phyloP scores from a whole-genome alignment of 2,113 vertebrate species.

The Isurus oxyrinchus region DNA sequence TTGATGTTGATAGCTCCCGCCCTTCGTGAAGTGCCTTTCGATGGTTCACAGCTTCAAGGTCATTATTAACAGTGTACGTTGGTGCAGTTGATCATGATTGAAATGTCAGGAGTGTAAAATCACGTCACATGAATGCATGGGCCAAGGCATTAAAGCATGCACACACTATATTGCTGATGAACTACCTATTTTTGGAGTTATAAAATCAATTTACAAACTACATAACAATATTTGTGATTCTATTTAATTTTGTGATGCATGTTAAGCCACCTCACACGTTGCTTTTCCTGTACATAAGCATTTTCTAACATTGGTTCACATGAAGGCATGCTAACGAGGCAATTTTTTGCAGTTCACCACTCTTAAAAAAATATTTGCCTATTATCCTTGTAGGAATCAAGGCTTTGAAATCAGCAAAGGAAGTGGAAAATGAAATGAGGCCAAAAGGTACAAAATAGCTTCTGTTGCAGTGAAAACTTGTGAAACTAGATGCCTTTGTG shows the following conservation, averaged over 20 bases:
- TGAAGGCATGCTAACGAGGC: constrained; percentile 1
- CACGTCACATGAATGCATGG: not conserved
- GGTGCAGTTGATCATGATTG: not conserved
- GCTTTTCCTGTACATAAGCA: not conserved
- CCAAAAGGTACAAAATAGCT: constrained; percentile 27
- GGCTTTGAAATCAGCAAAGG: constrained; percentile 32
- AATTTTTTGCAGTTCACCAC: constrained; percentile 6
- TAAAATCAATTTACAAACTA: not conserved
- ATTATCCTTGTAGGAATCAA: constrained; percentile 31
- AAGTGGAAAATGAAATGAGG: constrained; percentile 25
- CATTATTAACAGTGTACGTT: not conserved
- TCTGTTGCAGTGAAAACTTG: constrained; percentile 2
- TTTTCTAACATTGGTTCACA: not conserved
- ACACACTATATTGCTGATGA: not conserved
- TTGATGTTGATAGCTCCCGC: not conserved
- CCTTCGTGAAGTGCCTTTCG: not conserved
- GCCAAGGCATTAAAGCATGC: not conserved
- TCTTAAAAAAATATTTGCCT: constrained; percentile 25
- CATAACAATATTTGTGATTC: not conserved
- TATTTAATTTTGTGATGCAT: not conserved
- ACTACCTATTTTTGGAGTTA: not conserved
- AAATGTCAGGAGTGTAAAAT: not conserved
- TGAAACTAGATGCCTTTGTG: constrained; percentile 34
- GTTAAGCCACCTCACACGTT: not conserved
- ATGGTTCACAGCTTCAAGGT: not conserved